Conservation (phyloP, 2,113 vertebrate species). For the Scolopax mira region DNA sequence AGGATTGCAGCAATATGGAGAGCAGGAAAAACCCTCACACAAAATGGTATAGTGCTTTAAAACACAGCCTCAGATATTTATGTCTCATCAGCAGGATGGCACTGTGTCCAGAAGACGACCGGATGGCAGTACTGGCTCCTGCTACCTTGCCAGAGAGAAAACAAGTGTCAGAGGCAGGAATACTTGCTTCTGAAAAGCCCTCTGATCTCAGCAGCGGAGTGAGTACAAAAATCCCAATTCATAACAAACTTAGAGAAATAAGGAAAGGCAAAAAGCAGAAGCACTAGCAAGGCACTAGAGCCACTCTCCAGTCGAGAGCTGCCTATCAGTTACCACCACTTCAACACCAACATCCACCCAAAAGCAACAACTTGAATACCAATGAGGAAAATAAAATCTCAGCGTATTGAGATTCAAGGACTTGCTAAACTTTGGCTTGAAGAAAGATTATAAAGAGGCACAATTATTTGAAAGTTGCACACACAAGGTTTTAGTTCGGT, state of each 20-base stretch:
- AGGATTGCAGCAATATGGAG: neutral
- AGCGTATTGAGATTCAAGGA: neutral
- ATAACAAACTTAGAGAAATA: neutral
- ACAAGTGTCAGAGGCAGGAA: neutral
- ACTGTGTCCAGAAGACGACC: neutral
- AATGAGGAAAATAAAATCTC: neutral
- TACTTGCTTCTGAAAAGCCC: neutral
- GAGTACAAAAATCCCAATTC: neutral
- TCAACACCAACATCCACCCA: neutral
- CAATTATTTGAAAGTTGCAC: neutral
- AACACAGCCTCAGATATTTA: neutral
- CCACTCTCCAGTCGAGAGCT: neutral
- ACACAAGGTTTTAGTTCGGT: neutral
- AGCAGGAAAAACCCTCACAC: neutral
- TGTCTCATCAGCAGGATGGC: neutral
- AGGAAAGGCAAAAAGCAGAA: neutral
- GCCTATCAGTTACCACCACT: neutral
- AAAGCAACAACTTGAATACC: neutral
- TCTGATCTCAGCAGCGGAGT: neutral
- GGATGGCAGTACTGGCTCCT: neutral
- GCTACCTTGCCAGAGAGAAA: neutral
- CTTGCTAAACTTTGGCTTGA: neutral
- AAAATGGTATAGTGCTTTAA: neutral
- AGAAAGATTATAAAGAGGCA: neutral
- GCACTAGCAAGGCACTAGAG: neutral